phyloP scores from a whole-genome alignment of 2,113 vertebrate genomes.

The Poeciliopsis turrubarensis region DNA sequence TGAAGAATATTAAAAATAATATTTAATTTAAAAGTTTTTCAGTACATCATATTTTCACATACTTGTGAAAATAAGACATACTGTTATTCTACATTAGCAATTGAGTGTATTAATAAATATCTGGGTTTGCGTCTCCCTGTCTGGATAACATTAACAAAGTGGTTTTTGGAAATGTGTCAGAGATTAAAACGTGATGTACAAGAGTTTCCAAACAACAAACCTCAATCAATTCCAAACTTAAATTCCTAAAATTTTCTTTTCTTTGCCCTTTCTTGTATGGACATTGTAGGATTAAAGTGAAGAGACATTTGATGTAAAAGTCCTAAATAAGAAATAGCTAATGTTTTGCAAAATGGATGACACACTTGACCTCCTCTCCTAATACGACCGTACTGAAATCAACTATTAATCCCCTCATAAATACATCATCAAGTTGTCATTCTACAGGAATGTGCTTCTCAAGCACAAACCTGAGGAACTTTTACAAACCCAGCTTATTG shows the following conservation, averaged over 20 bases:
- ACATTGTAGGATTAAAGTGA: neutral
- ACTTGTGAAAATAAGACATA: too few relatives aligned
- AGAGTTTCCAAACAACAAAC: neutral
- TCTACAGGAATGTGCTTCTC: constrained; percentile 51
- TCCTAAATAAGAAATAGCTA: neutral
- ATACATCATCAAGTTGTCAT: constrained; percentile 41
- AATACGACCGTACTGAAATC: constrained; percentile 46
- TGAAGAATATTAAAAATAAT: too few relatives aligned
- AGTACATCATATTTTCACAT: too few relatives aligned
- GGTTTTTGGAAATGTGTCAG: too few relatives aligned
- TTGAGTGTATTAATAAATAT: too few relatives aligned
- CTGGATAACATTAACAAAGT: too few relatives aligned
- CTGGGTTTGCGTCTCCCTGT: too few relatives aligned
- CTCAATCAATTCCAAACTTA: too few relatives aligned
- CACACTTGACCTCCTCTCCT: constrained; percentile 38
- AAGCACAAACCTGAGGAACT: constrained; percentile 20
- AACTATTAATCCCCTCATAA: constrained; percentile 53
- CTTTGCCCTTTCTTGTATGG: neutral
- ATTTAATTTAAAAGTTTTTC: too few relatives aligned
- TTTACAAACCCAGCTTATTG: constrained; percentile 22
- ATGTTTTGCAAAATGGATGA: constrained; percentile 49
- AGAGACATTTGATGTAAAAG: neutral
- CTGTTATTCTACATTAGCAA: too few relatives aligned
- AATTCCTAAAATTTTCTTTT: too few relatives aligned
- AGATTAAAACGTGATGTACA: too few relatives aligned